Evolutionary conservation across 2,113 vertebrate genomes (phyloP).

Genomic region (Corythoichthys haematopterus): DNA sequence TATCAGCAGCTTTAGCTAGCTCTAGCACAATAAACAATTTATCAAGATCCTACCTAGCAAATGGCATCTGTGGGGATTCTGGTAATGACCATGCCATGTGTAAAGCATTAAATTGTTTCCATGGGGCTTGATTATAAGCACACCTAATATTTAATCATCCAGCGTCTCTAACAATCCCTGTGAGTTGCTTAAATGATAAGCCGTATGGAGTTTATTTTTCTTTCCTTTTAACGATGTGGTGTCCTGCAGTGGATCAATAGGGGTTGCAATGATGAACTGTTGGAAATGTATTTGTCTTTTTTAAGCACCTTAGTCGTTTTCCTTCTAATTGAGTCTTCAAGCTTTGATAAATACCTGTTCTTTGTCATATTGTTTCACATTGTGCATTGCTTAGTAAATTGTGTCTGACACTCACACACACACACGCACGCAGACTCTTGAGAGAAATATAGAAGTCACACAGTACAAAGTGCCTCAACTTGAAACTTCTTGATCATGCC

Average conservation of each 20-base stretch:
- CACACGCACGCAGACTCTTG: background rate
- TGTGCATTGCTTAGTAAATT: conserved; percentile 20
- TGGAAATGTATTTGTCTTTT: conserved; percentile 42
- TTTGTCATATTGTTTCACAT: conserved; percentile 30
- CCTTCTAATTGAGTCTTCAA: conserved; percentile 45
- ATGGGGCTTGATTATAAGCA: conserved; percentile 56
- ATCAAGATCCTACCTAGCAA: conserved; percentile 42
- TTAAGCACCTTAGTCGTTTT: conserved; percentile 32
- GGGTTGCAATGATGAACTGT: conserved; percentile 61
- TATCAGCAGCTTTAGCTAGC: conserved; percentile 39
- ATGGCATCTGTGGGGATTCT: conserved; percentile 38
- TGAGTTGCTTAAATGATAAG: conserved; percentile 67
- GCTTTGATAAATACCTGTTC: conserved; percentile 46
- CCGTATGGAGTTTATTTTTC: conserved; percentile 49
- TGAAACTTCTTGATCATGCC: conserved; percentile 47
- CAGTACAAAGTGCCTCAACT: conserved; percentile 23
- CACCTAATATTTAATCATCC: conserved; percentile 56
- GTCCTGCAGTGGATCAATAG: conserved; percentile 63
- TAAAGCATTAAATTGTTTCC: conserved; percentile 67
- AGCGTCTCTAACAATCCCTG: conserved; percentile 62
- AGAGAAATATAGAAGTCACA: conserved; percentile 19
- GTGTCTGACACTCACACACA: conserved; percentile 28
- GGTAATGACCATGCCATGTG: conserved; percentile 56
- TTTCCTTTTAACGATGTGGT: conserved; percentile 43
- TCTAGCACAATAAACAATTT: conserved; percentile 24